Conservation (phyloP, 2,797 vertebrate genomes). For the Brachymystax lenok region DNA sequence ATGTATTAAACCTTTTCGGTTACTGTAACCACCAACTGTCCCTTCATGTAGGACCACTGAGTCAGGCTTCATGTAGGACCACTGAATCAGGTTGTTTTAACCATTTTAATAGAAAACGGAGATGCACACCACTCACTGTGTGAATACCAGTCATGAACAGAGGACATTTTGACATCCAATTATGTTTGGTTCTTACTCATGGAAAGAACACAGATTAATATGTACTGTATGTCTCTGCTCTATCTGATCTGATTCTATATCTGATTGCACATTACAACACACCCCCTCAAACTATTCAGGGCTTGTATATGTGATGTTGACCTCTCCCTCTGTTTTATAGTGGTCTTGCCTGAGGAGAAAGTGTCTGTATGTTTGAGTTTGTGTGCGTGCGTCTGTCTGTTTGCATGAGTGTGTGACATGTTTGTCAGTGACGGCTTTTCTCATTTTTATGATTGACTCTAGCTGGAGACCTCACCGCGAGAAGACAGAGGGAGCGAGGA, state of each 20-base stretch:
- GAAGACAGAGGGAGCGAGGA: constrained; percentile 58
- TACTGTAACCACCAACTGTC: too few species aligned
- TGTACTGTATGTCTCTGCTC: not conserved
- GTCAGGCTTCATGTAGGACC: too few species aligned
- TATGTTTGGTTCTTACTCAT: constrained; percentile 4
- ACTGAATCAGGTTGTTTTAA: not conserved
- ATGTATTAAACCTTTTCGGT: too few species aligned
- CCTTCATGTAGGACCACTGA: too few species aligned
- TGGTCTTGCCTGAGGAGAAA: not conserved
- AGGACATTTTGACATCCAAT: not conserved
- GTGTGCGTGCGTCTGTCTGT: constrained; percentile 34
- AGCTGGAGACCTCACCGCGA: constrained; percentile 61
- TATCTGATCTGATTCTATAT: not conserved
- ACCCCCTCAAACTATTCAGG: not conserved
- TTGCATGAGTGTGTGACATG: constrained; percentile 4
- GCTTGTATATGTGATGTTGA: not conserved
- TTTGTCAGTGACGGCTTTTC: constrained; percentile 60
- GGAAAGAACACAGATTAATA: not conserved
- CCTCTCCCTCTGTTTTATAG: not conserved
- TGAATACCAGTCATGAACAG: not conserved
- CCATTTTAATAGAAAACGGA: not conserved
- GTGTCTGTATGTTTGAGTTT: constrained; percentile 31
- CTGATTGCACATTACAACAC: not conserved
- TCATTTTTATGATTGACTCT: constrained; percentile 71
- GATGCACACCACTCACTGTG: not conserved